Base-by-base conservation (phyloP, 2,888 invertebrate genomes). In the Pseudolycoriella hygida region DNA sequence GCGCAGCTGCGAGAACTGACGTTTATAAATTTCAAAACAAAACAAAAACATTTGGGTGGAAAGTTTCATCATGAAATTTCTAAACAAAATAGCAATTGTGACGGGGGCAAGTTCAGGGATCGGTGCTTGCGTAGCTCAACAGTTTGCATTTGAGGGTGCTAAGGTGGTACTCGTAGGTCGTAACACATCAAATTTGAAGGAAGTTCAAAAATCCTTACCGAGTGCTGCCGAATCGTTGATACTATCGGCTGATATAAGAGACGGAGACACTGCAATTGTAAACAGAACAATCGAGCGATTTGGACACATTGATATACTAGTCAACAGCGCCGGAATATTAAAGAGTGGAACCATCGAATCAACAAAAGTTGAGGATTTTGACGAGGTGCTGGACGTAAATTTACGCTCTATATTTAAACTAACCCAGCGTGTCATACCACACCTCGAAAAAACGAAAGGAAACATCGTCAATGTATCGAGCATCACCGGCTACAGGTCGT, bases 381-480 rank as follows among this genome's bases (percentile, higher is more conserved):
- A 96, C 59, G 71, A 78, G 53, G 67, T 88, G 18, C 87, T 96
- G 75, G 82, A 84, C 55, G 75, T 80, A 3, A 97, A 96, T 64
- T 80, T 89, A 1, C 74, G 88, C 51, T 72, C 78, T 1, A 67
- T 82, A 5, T 84, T 80, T 58, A 72, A 82, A 47, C 61, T 94
- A 50, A 89, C 88, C 0, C 82, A 80, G 74, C 59, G 90, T 50
- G 85, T 86, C 38, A 77, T 81, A 1, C 92, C 93, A 2, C 75
- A 89, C 64, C 68, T 96, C 6, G 69, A 84, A 3, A 69, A 77
- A 64, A 72, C 76, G 1, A 81, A 85, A 62, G 90, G 90, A 17
- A 84, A 73, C 53, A 79, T 93, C 53, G 89, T 97, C 0, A 96
- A 94, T 61, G 84, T 96, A 0, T 94, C 93, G 3, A 92, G 92